phyloP scores from a whole-genome alignment of 2,113 vertebrate species.

The Grus americana region DNA sequence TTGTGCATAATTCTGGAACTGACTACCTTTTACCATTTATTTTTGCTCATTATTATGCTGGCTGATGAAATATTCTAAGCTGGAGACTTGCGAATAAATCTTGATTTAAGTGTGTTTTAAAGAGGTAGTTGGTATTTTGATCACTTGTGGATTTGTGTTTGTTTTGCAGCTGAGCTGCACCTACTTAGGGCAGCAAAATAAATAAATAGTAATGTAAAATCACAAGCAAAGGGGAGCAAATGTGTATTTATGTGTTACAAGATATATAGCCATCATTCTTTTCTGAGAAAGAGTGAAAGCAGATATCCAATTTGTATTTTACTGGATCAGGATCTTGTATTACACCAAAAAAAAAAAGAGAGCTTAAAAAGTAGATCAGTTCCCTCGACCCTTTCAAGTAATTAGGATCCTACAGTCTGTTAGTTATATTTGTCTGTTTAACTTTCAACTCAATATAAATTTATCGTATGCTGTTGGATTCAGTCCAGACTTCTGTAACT shows the following conservation, averaged over 20 bases:
- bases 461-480: not conserved
- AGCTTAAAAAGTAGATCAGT: not conserved
- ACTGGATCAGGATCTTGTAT: not conserved
- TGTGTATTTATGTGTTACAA: constrained; percentile 1
- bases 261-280: constrained; percentile 5
- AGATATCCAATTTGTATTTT: not conserved
- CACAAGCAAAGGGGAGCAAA: not conserved
- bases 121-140: not conserved
- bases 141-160: not conserved
- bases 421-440: constrained; percentile 19
- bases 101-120: constrained; percentile 23
- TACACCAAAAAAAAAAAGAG: not conserved
- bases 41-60: constrained; percentile 2
- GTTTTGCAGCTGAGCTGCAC: constrained; percentile 10
- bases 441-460: constrained; percentile 2
- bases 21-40: constrained; percentile 2
- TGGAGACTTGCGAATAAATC: constrained; percentile 3
- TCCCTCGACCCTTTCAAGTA: not conserved
- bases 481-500: not conserved
- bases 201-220: constrained; percentile 1
- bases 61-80: not conserved
- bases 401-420: not conserved
- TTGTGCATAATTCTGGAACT: constrained; percentile 38
- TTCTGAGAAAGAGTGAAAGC: constrained; percentile 39
- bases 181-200: constrained; percentile 26